Percentiles rank a stretch among this genome's conserved stretches.
phyloP scores from a whole-genome alignment of 2,797 vertebrate genomes.

The Pipistrellus nathusii region DNA sequence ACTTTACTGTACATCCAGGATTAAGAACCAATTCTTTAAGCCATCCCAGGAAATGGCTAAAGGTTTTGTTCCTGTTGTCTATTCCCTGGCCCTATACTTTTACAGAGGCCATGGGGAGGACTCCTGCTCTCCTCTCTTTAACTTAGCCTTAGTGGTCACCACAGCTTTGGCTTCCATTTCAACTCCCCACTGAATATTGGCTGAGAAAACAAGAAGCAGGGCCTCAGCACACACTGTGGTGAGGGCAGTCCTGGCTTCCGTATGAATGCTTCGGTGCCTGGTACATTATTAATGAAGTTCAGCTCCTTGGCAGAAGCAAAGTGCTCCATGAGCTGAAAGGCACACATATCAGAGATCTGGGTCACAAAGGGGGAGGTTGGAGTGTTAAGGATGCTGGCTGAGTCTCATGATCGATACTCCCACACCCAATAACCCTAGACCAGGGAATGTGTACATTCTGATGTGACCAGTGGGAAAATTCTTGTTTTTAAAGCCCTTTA shows the following conservation, averaged over 20 bases:
- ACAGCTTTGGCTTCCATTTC: neutral
- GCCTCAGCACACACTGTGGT: neutral
- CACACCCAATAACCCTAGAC: neutral
- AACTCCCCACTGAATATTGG: neutral
- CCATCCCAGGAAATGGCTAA: neutral
- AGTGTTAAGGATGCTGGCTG: neutral
- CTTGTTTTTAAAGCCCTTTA: conserved; percentile 28
- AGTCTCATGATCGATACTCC: neutral
- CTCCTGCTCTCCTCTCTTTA: neutral
- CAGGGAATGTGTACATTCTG: neutral
- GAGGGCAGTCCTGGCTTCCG: neutral
- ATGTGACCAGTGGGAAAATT: neutral
- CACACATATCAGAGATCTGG: neutral
- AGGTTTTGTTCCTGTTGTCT: neutral
- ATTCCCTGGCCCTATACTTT: neutral
- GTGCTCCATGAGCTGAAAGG: conserved; percentile 24
- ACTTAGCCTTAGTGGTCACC: neutral
- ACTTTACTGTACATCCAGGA: neutral
- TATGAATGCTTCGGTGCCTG: neutral
- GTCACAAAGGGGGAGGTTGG: neutral
- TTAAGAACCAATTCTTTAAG: neutral
- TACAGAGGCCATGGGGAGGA: neutral
- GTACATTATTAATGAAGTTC: conserved; percentile 43
- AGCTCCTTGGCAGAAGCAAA: conserved; percentile 36
- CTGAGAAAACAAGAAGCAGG: neutral